Evolutionary conservation across 2,113 vertebrate species (phyloP).

Genomic region (Brienomyrus brachyistius): DNA sequence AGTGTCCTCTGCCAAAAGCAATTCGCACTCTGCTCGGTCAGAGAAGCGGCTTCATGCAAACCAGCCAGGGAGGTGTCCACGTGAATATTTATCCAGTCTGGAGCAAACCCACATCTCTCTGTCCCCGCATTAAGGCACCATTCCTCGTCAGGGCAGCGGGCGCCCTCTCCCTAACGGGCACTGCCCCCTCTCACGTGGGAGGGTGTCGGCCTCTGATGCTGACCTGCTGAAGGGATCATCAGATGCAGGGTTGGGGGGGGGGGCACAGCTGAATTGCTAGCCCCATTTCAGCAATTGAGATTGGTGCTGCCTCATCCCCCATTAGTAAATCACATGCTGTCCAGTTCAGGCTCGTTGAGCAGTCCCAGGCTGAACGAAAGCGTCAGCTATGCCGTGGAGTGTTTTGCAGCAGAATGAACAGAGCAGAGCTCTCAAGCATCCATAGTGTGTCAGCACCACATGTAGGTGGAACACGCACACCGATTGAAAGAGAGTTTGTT

Average conservation of each 20-base stretch:
- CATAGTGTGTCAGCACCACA: too few relatives aligned
- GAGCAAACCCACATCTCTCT: constrained; percentile 2
- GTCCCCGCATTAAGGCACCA: constrained; percentile 17
- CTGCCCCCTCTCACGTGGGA: too few relatives aligned
- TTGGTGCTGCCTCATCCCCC: too few relatives aligned
- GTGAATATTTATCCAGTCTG: constrained; percentile 49
- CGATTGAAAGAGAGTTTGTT: constrained; percentile 39
- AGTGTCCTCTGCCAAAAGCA: constrained; percentile 32
- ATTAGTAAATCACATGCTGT: neutral
- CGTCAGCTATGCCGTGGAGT: neutral
- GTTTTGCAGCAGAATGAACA: neutral
- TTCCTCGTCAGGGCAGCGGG: constrained; percentile 16
- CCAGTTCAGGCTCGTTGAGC: neutral
- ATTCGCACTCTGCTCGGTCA: constrained; percentile 11
- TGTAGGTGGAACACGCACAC: constrained; percentile 33
- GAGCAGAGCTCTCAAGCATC: too few relatives aligned
- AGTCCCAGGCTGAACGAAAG: neutral
- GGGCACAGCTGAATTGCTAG: neutral
- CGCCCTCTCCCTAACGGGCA: neutral
- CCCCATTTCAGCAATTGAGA: neutral
- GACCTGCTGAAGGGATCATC: too few relatives aligned
- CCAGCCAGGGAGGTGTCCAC: constrained; percentile 38
- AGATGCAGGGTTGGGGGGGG: neutral
- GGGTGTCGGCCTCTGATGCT: too few relatives aligned
- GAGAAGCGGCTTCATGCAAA: constrained; percentile 34